phyloP scores from a whole-genome alignment of 2,888 invertebrate genomes.

The Athetis lepigone region DNA sequence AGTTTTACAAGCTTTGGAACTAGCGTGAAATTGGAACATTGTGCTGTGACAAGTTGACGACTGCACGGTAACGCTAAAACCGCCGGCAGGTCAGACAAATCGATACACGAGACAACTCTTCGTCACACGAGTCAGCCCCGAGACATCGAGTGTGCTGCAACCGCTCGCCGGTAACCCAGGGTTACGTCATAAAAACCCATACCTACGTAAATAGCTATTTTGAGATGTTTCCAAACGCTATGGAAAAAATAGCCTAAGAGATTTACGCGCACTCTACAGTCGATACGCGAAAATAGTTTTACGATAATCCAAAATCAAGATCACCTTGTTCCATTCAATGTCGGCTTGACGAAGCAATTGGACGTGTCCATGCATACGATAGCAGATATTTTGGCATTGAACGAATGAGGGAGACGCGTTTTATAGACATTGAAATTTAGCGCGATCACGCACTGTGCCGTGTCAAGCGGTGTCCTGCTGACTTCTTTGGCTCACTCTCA shows the following conservation, averaged over 20 bases:
- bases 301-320: constrained; percentile 76
- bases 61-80: constrained; percentile 22
- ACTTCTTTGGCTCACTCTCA: constrained; percentile 23
- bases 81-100: constrained; percentile 23
- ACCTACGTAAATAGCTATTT: constrained; percentile 79
- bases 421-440: constrained; percentile 46
- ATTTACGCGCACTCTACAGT: constrained; percentile 81
- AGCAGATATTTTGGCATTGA: constrained; percentile 63
- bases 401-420: constrained; percentile 54
- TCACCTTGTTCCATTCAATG: constrained; percentile 61
- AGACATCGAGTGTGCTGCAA: constrained; percentile 31
- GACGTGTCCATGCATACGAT: constrained; percentile 68
- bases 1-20: constrained; percentile 17
- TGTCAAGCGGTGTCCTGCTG: constrained; percentile 31
- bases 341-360: constrained; percentile 49
- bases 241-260: constrained; percentile 83
- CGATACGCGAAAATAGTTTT: constrained; percentile 83
- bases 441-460: constrained; percentile 42
- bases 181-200: constrained; percentile 77
- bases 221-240: constrained; percentile 77
- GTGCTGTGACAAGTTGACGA: constrained; percentile 4
- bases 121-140: constrained; percentile 41
- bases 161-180: constrained; percentile 44
- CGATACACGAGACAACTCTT: constrained; percentile 25
- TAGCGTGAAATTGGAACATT: constrained; percentile 27